Evolutionary conservation across 2,797 vertebrate genomes (phyloP).

Genomic region (Aphelocoma californica): DNA sequence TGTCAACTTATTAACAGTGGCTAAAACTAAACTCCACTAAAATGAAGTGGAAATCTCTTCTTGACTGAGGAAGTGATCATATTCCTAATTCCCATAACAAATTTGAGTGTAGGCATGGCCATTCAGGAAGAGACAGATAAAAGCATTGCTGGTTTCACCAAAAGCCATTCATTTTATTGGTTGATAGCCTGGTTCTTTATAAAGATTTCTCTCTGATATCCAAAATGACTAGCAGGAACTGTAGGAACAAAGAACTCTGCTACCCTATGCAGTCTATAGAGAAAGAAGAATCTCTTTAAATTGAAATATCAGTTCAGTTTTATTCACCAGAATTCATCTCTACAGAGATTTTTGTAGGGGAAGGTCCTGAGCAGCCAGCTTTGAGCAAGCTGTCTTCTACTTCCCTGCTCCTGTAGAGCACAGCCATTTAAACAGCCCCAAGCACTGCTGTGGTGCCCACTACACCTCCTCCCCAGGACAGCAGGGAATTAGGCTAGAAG

Average conservation of each 20-base stretch:
- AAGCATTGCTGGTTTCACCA: neutral
- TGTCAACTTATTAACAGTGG: neutral
- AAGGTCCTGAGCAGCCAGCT: neutral
- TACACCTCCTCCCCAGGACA: neutral
- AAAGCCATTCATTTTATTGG: neutral
- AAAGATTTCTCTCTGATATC: neutral
- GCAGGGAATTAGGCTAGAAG: neutral
- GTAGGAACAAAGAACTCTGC: neutral
- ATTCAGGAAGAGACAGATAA: neutral
- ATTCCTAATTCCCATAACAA: neutral
- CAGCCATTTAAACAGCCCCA: neutral
- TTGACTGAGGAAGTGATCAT: neutral
- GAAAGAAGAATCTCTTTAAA: neutral
- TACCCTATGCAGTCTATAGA: neutral
- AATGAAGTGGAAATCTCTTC: neutral
- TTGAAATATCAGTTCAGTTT: neutral
- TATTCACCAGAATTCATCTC: neutral
- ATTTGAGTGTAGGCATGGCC: neutral
- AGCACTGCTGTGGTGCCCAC: rapidly evolving
- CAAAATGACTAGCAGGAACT: neutral
- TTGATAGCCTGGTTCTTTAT: neutral
- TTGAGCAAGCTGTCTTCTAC: neutral
- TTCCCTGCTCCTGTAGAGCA: neutral
- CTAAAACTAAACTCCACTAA: neutral
- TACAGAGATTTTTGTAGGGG: neutral